Evolutionary conservation across 2,113 vertebrate genomes (phyloP), one percentile per base, ranked within the genome.

Genomic region (Pseudolaguvia tuberculata): DNA sequence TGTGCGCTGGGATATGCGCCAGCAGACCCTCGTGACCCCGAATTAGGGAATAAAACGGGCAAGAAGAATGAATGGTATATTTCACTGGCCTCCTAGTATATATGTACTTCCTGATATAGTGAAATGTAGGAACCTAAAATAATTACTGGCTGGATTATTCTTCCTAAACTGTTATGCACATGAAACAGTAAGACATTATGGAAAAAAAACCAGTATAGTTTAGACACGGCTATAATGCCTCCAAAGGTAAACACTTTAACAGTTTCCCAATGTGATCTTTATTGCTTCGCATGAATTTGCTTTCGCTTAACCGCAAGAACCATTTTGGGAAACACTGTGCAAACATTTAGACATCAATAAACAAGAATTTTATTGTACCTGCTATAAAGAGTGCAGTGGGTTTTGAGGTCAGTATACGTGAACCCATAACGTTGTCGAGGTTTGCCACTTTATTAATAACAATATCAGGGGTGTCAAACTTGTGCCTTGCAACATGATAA

Each of bases 281-380:
- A 31, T 18, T 25, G 1, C 57, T 12, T 29, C 20, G 15, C 11
- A 18, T 31, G 27, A 35, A 4, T 31, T 59, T 31, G 29, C 55
- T 15, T 15, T 27, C 31, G 31, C 31, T 35, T 57, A 59, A 17
- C 27, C 25, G 18, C 14, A 58, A 29, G 25, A 17, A 29, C 17
- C 29, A 61, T 61, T 61, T 5, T 35, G 58, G 29, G 17, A 59
- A 59, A 59, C 31, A 18, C 7, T 31, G 17, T 39, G 56, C 8
- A 25, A 12, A 62, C 75, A 9, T 53, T 52, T 21, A 31, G 20
- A 72, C 18, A 67, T 23, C 29, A 68, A 48, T 27, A 57, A 65
- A 20, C 35, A 23, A 66, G 4, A 57, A 39, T n/a, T n/a, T 39
- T n/a, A 21, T n/a, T 20, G 29, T 39, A n/a, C n/a, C n/a, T 39